Conservation (phyloP, 2,113 vertebrate species). For the Gallinago undulata region DNA sequence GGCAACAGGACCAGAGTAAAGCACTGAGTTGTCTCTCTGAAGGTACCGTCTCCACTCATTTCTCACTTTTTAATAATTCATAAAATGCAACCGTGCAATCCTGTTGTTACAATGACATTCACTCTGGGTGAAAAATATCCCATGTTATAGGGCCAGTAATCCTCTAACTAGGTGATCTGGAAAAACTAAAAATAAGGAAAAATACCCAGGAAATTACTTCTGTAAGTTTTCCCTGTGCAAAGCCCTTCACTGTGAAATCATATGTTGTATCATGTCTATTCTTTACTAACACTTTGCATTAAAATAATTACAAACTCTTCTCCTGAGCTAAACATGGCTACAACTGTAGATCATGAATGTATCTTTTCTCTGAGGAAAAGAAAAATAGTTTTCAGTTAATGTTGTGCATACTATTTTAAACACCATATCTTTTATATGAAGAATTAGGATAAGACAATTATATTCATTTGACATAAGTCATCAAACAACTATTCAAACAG, state of each 20-base stretch:
- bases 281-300: neutral
- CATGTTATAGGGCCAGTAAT: neutral
- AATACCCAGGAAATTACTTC: neutral
- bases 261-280: neutral
- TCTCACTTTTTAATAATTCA: neutral
- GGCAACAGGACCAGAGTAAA: neutral
- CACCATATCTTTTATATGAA: neutral
- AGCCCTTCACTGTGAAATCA: neutral
- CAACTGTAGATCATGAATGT: neutral
- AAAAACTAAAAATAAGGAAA: neutral
- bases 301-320: neutral
- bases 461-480: neutral
- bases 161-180: neutral
- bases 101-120: neutral
- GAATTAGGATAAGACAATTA: neutral
- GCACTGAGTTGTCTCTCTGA: neutral
- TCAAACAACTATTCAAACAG: neutral
- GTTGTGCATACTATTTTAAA: neutral
- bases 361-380: neutral
- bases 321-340: neutral
- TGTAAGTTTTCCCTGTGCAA: neutral
- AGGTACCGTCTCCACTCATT: neutral
- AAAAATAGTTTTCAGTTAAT: neutral
- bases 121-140: neutral
- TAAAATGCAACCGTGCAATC: neutral